Evolutionary conservation across 2,797 vertebrate species (phyloP), one percentile per base, ranked within the genome.

Genomic region (Helarctos malayanus): DNA sequence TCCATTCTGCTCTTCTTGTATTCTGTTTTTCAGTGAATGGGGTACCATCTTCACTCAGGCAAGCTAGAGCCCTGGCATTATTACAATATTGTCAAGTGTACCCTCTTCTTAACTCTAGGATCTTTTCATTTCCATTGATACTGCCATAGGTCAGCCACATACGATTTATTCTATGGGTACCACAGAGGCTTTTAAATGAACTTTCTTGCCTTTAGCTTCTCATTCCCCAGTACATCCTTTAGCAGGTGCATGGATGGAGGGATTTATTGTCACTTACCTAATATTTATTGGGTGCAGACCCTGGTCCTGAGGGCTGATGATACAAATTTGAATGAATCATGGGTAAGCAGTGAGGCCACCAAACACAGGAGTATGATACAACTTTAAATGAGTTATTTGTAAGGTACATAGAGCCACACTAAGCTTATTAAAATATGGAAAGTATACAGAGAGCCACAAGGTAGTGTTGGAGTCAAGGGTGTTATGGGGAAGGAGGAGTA

Each of bases 251-350:
- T 61, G 25, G 12, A 59, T 61, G 18, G 41, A 95, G 89, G 57
- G 38, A 81, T 89, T 92, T 91, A 88, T 75, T 95, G 13, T 97
- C 54, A 69, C 41, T 87, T 27, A 84, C 12, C 35, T 69, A 80
- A 23, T 83, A 73, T 59, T 57, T 73, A 16, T 79, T 87, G 76
- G 87, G 16, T 45, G 23, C 32, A 81, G 41, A 71, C 18, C 54
- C 12, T 54, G 27, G 29, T 80, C n/a, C 57, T 84, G 65, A 81
- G 38, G 19, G 12, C 61, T 54, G 45, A 27, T 80, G 80, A 75
- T 93, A 69, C 57, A 91, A 32, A 63, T 94, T 76, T 84, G 84
- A 97, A 75, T 57, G 84, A 80, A 45, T 95, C 52, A 18, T 83
- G 25, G 84, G 27, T 25, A 92, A 75, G 54, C 19, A 83, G 29